Conservation (phyloP, 1,140 invertebrate genomes). For the Drosophila quadrilineata region DNA sequence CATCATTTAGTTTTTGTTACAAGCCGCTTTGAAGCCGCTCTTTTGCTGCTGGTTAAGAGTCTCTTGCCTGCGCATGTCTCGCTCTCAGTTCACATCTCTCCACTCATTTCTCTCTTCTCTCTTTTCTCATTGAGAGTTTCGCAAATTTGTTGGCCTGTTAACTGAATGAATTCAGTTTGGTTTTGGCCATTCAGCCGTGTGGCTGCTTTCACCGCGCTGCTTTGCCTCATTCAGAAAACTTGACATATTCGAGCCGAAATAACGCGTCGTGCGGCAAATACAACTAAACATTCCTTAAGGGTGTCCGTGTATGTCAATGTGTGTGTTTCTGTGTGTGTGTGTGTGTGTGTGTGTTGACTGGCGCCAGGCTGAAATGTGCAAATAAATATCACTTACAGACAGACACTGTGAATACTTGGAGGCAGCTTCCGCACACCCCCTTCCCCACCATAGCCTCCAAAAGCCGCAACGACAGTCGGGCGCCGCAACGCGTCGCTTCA, state of each 20-base stretch:
- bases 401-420: too few species aligned
- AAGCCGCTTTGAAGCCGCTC: too few species aligned
- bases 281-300: too few species aligned
- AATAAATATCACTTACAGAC: conserved; percentile 63
- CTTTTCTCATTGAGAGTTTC: neutral
- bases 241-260: too few species aligned
- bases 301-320: neutral
- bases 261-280: too few species aligned
- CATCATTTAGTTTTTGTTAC: too few species aligned
- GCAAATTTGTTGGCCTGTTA: neutral
- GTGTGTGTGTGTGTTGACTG: conserved; percentile 23
- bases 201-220: neutral
- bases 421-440: too few species aligned
- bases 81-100: too few species aligned
- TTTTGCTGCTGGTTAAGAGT: too few species aligned
- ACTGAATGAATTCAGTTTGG: conserved; percentile 42
- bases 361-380: conserved; percentile 46
- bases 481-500: conserved; percentile 24
- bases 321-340: neutral
- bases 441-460: too few species aligned
- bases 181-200: conserved; percentile 31
- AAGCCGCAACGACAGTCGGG: conserved; percentile 8
- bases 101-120: too few species aligned
- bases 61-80: too few species aligned
- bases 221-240: neutral